A percentile compares a stretch with the other conserved stretches of the same genome.
Conservation (phyloP, 30 jellyfish, hydroid and myxozoan species). For the Pelagia noctiluca region DNA sequence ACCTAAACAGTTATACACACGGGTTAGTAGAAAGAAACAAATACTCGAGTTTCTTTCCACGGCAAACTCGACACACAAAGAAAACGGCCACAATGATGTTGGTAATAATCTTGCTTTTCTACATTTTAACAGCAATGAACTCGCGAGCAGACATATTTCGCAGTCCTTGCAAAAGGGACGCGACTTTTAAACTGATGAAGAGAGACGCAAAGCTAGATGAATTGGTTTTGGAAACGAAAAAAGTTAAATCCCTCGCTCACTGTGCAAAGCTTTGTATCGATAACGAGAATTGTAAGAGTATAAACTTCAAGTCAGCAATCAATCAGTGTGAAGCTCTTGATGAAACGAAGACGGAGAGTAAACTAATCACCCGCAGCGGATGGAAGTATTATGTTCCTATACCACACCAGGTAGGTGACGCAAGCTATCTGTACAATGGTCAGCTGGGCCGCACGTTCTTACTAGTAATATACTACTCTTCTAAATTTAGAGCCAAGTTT, state of each 20-base stretch:
- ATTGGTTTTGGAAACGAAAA: neutral
- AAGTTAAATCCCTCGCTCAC: neutral
- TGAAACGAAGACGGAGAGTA: neutral
- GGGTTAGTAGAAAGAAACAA: no score
- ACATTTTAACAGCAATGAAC: no score
- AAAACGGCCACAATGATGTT: no score
- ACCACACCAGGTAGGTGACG: neutral
- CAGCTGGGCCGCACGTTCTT: no score
- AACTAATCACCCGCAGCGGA: neutral
- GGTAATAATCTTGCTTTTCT: no score
- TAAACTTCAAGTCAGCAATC: neutral
- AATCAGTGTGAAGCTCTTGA: neutral
- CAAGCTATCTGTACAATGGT: no score
- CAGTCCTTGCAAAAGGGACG: neutral
- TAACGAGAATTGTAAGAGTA: neutral
- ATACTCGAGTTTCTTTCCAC: no score
- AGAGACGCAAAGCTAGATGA: neutral
- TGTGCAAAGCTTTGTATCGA: neutral
- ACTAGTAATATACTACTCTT: no score
- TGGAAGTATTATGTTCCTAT: neutral
- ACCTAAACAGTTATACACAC: no score
- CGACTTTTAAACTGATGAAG: neutral
- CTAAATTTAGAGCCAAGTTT: neutral
- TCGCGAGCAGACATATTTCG: no score
- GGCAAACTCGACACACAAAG: no score